A percentile compares a stretch with the other conserved stretches of the same genome.
Evolutionary conservation across 2,888 invertebrate species (phyloP).

Genomic region (Drosophila rellima): DNA sequence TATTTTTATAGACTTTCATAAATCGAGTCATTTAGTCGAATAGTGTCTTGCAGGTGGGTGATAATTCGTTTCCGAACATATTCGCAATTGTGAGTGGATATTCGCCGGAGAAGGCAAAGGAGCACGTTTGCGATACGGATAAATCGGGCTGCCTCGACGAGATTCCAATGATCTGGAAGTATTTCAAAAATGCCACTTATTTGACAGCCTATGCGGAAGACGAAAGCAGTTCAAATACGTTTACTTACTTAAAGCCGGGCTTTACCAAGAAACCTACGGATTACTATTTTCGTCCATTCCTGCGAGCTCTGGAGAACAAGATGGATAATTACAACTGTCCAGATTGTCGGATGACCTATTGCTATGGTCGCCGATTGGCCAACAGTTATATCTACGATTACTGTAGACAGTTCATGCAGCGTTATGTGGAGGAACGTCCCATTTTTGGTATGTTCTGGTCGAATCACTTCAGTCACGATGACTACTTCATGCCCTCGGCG

Average conservation of each 20-base stretch:
- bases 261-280: conserved; percentile 91
- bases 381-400: conserved; percentile 89
- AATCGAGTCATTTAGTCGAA: too few relatives aligned
- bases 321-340: conserved; percentile 72
- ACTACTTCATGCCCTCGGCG: conserved; percentile 88
- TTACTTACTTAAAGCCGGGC: conserved; percentile 88
- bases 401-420: conserved; percentile 88
- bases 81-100: conserved; percentile 92
- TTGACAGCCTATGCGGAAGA: conserved; percentile 93
- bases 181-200: conserved; percentile 89
- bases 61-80: conserved; percentile 95
- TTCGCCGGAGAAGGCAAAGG: conserved; percentile 85
- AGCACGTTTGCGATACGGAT: conserved; percentile 85
- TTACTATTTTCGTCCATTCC: conserved; percentile 91
- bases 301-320: conserved; percentile 88
- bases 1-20: too few relatives aligned
- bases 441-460: conserved; percentile 92
- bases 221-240: conserved; percentile 87
- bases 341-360: conserved; percentile 85
- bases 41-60: conserved; percentile 88
- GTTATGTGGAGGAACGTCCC: conserved; percentile 87
- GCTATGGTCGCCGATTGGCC: conserved; percentile 87
- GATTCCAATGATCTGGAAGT: conserved; percentile 91
- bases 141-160: conserved; percentile 88
- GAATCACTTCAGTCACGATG: conserved; percentile 90